Conservation (phyloP, 2,797 vertebrate genomes). For the Gymnothorax javanicus region DNA sequence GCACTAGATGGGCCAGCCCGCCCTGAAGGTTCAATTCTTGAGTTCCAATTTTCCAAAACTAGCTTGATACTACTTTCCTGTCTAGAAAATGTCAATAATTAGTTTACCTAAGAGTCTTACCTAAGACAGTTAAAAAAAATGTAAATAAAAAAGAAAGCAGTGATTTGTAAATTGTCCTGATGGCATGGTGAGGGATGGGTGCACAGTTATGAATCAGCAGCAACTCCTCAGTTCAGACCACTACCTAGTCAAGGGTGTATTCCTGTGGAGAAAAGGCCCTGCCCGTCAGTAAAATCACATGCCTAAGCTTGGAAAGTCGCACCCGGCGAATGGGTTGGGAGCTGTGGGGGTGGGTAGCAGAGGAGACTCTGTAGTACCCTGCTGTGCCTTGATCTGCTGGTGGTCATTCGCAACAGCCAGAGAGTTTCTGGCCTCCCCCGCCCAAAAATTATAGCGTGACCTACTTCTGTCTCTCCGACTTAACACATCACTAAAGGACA, state of each 20-base stretch:
- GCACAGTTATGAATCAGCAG: not conserved
- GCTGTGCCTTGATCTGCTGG: slow-evolving; percentile 11
- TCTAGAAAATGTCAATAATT: no score
- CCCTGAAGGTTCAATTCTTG: no score
- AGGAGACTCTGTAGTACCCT: not conserved
- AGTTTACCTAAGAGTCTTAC: not conserved
- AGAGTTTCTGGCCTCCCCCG: not conserved
- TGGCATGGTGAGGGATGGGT: not conserved
- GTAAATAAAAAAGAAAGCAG: no score
- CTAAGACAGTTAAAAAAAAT: no score
- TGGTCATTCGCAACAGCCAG: slow-evolving; percentile 7
- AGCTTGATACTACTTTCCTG: no score
- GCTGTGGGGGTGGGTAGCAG: not conserved
- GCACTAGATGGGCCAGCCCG: no score
- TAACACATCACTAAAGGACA: not conserved
- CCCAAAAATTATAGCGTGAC: slow-evolving; percentile 7
- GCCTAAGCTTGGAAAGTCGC: no score
- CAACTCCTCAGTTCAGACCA: not conserved
- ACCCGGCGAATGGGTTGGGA: not conserved
- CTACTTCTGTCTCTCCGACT: slow-evolving; percentile 23
- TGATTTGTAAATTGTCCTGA: not conserved
- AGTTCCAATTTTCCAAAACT: no score
- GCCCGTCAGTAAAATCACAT: not conserved
- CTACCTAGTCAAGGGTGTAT: not conserved
- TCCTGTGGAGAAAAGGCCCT: not conserved